Evolutionary conservation across 2,888 invertebrate species (phyloP), one percentile per base, ranked within the genome.

Genomic region (Nomada ruficornis): DNA sequence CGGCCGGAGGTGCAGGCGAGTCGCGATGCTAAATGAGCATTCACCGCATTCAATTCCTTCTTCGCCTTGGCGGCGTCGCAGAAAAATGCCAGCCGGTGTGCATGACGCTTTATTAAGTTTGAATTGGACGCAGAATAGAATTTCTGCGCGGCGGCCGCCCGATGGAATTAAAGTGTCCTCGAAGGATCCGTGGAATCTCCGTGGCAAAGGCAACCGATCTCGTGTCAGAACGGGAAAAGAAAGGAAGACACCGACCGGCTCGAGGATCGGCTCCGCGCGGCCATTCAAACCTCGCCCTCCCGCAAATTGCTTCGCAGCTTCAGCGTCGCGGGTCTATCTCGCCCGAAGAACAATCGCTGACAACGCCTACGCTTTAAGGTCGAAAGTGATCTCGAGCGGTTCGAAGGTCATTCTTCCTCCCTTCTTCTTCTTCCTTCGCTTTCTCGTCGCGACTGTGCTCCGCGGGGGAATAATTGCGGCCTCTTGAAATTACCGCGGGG

Each of bases 71-170:
- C 7, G 65, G 15, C 67, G 54, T 23, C 69, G 52, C 71, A 59
- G 83, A 83, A 83, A 83, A 83, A 83, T 83, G 77, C 73, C 73
- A 71, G 77, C 47, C 84, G 78, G 83, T 92, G 92, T 88, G 90
- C 89, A 90, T 91, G 93, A 93, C 92, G 92, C 91, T 92, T 92
- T 93, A 93, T 93, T 93, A 92, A 92, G 90, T 92, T 88, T 90
- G 92, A 92, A 93, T 93, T 92, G 90, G 89, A 88, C 83, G n/a
- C 88, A 83, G 87, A 90, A 91, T 92, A 90, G 92, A 92, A 93
- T 91, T 89, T 89, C 91, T 86, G 85, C n/a, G 65, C 13, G 29
- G 84, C 77, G 82, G 80, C 72, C 15, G 65, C 72, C 65, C 88
- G 81, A 79, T 77, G 80, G 87, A 86, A 88, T 88, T 88, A 86